Conservation (phyloP, 92 coral and sea anemone genomes). For the Palythoa grandis region DNA sequence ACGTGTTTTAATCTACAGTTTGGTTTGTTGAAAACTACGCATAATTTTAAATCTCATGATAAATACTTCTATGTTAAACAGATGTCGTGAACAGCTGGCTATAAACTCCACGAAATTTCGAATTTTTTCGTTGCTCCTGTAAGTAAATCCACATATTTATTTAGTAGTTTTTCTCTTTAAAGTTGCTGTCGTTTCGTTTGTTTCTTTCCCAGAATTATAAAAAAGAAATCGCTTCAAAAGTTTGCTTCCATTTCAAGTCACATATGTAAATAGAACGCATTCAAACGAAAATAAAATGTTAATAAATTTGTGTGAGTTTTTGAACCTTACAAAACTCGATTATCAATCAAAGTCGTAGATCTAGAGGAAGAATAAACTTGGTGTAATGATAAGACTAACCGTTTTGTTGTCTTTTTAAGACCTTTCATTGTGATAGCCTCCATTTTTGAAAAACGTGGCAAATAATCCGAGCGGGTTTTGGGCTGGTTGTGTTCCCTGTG, state of each 20-base stretch:
- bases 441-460: conserved; percentile 43
- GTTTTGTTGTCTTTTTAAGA: conserved; percentile 12
- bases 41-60: conserved; percentile 46
- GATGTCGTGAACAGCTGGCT: conserved; percentile 65
- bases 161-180: neutral
- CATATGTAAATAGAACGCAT: conserved; percentile 17
- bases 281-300: conserved; percentile 22
- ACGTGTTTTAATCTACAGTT: conserved; percentile 16
- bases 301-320: conserved; percentile 2
- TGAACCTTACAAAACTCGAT: neutral
- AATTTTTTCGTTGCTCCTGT: neutral
- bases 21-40: conserved; percentile 34
- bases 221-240: neutral
- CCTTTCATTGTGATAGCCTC: neutral
- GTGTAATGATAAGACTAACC: conserved; percentile 12
- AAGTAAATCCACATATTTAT: neutral
- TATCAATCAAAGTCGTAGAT: neutral
- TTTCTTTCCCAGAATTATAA: neutral
- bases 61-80: conserved; percentile 84
- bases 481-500: conserved; percentile 4
- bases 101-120: conserved; percentile 18
- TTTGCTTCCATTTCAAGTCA: conserved; percentile 28
- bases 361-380: neutral
- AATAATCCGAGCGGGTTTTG: conserved; percentile 20
- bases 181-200: neutral